phyloP scores from a whole-genome alignment of 35 echinoderm and acorn worm genomes.

The Anneissia japonica region DNA sequence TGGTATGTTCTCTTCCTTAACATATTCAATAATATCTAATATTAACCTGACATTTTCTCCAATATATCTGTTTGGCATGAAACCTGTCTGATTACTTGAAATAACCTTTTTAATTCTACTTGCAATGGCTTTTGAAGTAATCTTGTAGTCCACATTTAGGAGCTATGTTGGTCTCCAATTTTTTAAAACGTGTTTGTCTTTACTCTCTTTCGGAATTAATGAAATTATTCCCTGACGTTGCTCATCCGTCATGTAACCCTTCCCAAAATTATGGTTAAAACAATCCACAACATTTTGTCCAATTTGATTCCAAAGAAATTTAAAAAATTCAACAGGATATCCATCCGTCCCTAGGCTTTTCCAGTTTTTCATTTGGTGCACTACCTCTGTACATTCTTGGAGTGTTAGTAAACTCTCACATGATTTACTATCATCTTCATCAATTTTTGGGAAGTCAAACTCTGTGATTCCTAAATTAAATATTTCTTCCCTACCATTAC shows the following conservation, averaged over 20 bases:
- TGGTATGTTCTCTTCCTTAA: neutral
- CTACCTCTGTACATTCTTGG: neutral
- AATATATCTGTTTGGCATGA: constrained; percentile 15
- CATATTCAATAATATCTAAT: constrained; percentile 9
- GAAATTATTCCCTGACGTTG: neutral
- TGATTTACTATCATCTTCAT: no score
- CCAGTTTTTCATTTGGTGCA: neutral
- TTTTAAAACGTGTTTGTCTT: neutral
- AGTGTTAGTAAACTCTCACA: neutral
- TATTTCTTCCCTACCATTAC: no score
- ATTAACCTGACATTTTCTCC: constrained; percentile 11
- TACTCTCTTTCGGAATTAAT: constrained; percentile 8
- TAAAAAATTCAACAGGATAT: constrained; percentile 14
- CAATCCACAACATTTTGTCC: neutral
- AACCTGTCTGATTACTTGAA: neutral
- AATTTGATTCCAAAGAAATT: constrained; percentile 2
- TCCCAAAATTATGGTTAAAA: constrained; percentile 2
- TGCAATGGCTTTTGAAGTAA: constrained; percentile 23
- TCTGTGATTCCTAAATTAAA: no score
- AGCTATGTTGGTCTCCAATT: constrained; percentile 11
- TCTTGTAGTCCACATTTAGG: constrained; percentile 26
- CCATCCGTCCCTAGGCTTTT: constrained; percentile 14
- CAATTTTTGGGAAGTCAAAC: no score
- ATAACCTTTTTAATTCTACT: constrained; percentile 3
- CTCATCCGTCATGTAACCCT: neutral